Percentiles rank a stretch among this genome's conserved stretches.
These are phyloP conservation scores for Xenus cinereus DNA, from an alignment of 2,113 vertebrate genomes.

Conservation along the genomic window DNA sequence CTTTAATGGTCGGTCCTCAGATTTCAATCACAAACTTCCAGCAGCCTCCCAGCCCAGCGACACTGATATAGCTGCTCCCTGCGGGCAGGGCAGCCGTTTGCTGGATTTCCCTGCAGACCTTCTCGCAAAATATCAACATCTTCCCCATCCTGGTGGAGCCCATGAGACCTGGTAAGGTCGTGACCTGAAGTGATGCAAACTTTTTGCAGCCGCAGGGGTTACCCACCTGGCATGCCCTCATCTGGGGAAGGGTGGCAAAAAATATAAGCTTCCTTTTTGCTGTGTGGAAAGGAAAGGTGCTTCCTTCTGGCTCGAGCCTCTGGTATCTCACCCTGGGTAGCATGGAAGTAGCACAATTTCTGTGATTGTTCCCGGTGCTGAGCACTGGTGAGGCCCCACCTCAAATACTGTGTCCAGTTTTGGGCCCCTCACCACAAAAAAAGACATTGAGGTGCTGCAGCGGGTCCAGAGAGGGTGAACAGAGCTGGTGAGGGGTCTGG, in stretches of 20 bases:
- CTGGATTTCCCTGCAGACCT: neutral
- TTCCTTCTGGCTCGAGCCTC: neutral
- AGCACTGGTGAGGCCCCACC: no score
- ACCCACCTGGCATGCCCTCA: accelerated
- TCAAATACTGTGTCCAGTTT: no score
- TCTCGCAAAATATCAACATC: neutral
- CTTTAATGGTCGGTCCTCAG: neutral
- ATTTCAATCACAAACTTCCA: neutral
- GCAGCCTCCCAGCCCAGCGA: neutral
- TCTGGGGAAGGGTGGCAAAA: neutral
- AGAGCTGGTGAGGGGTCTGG: no score
- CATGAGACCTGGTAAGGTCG: neutral
- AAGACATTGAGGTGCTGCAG: no score
- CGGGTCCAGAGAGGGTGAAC: no score
- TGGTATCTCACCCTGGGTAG: neutral
- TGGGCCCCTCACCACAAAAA: no score
- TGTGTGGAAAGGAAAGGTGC: neutral
- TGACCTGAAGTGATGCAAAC: neutral
- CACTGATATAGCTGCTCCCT: neutral
- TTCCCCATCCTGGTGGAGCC: neutral
- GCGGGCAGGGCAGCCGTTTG: accelerated
- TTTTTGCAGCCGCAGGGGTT: neutral
- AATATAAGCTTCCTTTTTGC: neutral
- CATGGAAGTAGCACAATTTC: accelerated
- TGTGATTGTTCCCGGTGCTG: no score